A percentile compares a stretch with the other conserved stretches of the same genome.
Evolutionary conservation across 2,888 invertebrate species (phyloP).

Genomic region (Trichopria drosophilae): DNA sequence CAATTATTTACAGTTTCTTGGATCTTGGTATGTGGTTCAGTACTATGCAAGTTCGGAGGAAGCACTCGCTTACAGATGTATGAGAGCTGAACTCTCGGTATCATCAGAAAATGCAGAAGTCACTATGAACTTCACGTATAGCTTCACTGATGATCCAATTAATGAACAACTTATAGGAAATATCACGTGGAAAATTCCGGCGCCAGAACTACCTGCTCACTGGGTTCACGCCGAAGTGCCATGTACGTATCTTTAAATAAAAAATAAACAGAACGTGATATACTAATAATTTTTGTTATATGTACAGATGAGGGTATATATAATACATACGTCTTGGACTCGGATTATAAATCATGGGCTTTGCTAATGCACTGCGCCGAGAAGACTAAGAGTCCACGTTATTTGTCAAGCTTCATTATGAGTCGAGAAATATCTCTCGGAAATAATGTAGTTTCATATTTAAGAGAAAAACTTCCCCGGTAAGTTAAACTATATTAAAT

Average conservation of each 20-base stretch:
- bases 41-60: constrained; percentile 90
- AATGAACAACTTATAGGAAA: constrained; percentile 80
- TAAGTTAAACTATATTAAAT: constrained; percentile 32
- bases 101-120: constrained; percentile 64
- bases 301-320: constrained; percentile 80
- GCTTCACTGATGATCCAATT: constrained; percentile 80
- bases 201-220: constrained; percentile 74
- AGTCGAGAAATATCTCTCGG: constrained; percentile 67
- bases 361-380: constrained; percentile 85
- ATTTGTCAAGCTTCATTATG: constrained; percentile 80
- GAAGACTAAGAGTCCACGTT: constrained; percentile 75
- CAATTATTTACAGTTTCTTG: constrained; percentile 67
- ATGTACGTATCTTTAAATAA: no score
- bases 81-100: constrained; percentile 74
- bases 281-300: neutral
- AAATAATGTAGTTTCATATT: constrained; percentile 72
- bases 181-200: constrained; percentile 83
- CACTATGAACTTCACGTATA: constrained; percentile 88
- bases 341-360: constrained; percentile 82
- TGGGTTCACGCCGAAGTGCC: constrained; percentile 86
- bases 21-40: constrained; percentile 83
- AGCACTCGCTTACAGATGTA: constrained; percentile 81
- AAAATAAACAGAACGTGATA: constrained; percentile 27
- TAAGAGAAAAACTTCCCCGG: constrained; percentile 74
- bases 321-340: constrained; percentile 84